Evolutionary conservation across 1,140 invertebrate genomes (phyloP), one percentile per base, ranked within the genome.

Genomic region (Holcopasites calliopsidis): DNA sequence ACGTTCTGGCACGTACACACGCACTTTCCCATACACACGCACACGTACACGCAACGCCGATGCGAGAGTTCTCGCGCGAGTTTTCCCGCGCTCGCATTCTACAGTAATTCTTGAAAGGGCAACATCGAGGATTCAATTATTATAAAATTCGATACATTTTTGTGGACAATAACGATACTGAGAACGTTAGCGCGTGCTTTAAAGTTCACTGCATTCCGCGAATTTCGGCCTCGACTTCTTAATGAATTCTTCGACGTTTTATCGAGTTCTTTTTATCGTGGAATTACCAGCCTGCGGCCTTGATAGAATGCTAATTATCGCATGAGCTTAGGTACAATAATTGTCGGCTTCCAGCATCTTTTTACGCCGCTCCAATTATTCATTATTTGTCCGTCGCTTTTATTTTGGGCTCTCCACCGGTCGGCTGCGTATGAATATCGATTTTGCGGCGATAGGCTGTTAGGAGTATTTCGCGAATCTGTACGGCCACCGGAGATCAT

Each of bases 231-330:
- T 18, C 26, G 35, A 31, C 28, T 33, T 28, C 16, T 21, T 28
- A 40, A 73, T 55, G 52, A 28, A 73, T n/a, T n/a, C n/a, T n/a
- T n/a, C n/a, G n/a, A n/a, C n/a, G n/a, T n/a, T n/a, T n/a, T n/a
- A n/a, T n/a, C n/a, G n/a, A n/a, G n/a, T 44, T 5, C 0, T 73
- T 74, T 74, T 68, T 31, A 0, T 5, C 31, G 35, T 2, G 13
- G 21, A 21, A 50, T 73, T 50, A 52, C 54, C 42, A 55, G 44
- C 68, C 31, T 47, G 1, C 6, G 47, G 60, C 11, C 23, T 13
- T 49, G 44, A 75, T 28, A 44, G 33, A 68, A 77, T 47, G 40
- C 50, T 79, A 79, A 82, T 82, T 80, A 77, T 68, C 38, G n/a
- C n/a, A n/a, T n/a, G 52, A 62, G n/a, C 40, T 26, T 52, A 55